phyloP scores from a whole-genome alignment of 2,888 invertebrate genomes.

The Orgyia antiqua region DNA sequence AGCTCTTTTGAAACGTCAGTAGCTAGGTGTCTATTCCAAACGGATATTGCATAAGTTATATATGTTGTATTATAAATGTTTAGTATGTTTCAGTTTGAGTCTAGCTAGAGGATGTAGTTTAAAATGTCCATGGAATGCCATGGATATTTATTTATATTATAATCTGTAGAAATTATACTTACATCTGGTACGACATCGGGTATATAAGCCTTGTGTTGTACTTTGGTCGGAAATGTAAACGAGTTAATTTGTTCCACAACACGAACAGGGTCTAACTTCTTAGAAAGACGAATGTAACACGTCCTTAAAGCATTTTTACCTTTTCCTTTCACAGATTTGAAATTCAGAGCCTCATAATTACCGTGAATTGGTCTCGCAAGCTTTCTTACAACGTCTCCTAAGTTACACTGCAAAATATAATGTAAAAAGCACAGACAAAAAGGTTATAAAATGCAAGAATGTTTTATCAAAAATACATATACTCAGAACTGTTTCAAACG shows the following conservation, averaged over 20 bases:
- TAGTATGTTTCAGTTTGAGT: too few relatives aligned
- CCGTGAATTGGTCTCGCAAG: constrained; percentile 31
- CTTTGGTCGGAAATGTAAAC: background rate
- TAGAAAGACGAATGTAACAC: constrained; percentile 40
- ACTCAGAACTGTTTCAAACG: too few relatives aligned
- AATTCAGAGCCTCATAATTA: constrained; percentile 39
- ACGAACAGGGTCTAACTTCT: constrained; percentile 33
- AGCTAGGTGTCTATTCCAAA: too few relatives aligned
- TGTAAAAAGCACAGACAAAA: background rate
- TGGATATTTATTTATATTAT: too few relatives aligned
- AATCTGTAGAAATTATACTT: too few relatives aligned
- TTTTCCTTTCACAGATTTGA: constrained; percentile 6
- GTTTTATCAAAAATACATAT: too few relatives aligned
- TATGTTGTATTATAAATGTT: too few relatives aligned
- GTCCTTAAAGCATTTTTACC: constrained; percentile 13
- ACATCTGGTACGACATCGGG: constrained; percentile 43
- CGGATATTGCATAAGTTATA: too few relatives aligned
- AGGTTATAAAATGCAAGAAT: too few relatives aligned
- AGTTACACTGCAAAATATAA: constrained; percentile 30
- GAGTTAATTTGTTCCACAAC: constrained; percentile 32
- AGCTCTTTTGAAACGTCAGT: too few relatives aligned
- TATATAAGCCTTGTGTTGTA: constrained; percentile 25
- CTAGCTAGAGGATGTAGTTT: too few relatives aligned
- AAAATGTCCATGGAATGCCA: too few relatives aligned
- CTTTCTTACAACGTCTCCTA: constrained; percentile 19